Evolutionary conservation across 2,797 vertebrate species (phyloP).

Genomic region (Momotus momota): DNA sequence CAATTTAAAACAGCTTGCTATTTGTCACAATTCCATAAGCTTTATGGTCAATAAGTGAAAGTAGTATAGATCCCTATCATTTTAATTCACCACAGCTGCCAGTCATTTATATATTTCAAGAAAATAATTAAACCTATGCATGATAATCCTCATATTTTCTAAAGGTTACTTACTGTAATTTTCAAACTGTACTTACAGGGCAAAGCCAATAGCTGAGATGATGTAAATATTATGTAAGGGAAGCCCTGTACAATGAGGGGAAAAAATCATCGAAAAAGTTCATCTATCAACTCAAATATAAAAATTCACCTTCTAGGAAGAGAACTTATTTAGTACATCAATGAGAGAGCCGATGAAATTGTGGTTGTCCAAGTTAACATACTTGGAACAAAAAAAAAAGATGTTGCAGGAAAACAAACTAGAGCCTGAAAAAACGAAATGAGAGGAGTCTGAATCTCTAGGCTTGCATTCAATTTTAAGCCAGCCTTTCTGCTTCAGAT

Average conservation of each 20-base stretch:
- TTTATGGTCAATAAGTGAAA: not conserved
- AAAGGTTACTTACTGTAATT: not conserved
- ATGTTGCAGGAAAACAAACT: not conserved
- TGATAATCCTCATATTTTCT: not conserved
- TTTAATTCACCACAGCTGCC: not conserved
- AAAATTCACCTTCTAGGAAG: not conserved
- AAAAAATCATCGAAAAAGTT: not conserved
- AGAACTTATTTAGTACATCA: not conserved
- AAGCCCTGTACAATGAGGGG: not conserved
- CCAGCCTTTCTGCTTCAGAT: not conserved
- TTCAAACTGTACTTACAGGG: not conserved
- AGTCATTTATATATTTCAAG: not conserved
- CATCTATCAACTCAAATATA: not conserved
- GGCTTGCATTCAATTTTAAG: not conserved
- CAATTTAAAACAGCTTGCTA: not conserved
- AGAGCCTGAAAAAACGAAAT: not conserved
- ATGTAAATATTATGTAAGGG: not conserved
- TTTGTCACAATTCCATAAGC: not conserved
- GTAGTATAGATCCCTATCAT: not conserved
- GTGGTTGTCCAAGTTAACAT: not conserved
- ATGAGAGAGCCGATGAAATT: not conserved
- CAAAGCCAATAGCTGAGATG: not conserved
- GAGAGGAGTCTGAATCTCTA: not conserved
- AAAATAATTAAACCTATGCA: conserved; percentile 2
- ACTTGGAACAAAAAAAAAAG: not conserved